These are phyloP conservation scores for Scaptomyza caliginosa DNA, from an alignment of 2,888 invertebrate genomes.

Conservation along the genomic window DNA sequence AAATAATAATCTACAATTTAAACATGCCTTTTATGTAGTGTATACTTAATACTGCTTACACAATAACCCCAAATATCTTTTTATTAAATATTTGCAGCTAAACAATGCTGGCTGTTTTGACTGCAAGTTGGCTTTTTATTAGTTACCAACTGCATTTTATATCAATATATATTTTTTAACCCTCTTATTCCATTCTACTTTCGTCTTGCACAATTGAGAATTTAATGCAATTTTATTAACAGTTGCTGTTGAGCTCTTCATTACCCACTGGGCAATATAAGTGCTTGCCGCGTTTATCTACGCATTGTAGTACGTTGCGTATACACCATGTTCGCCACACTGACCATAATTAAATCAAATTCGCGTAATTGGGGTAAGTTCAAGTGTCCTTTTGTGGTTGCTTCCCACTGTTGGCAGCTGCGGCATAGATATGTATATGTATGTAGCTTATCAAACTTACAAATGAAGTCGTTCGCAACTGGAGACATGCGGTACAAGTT, in stretches of 20 bases:
- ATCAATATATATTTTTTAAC: constrained; percentile 15
- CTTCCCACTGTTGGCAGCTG: not conserved
- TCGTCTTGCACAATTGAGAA: constrained; percentile 26
- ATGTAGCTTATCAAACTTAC: constrained; percentile 45
- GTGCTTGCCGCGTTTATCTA: constrained; percentile 1
- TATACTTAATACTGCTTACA: not conserved
- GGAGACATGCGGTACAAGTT: constrained; percentile 62
- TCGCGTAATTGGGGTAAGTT: constrained; percentile 59
- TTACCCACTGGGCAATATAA: constrained; percentile 8
- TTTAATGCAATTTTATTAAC: constrained; percentile 54
- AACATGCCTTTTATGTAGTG: not conserved
- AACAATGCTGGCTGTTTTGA: not conserved
- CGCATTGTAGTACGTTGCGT: constrained; percentile 39
- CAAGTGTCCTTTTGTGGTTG: constrained; percentile 21
- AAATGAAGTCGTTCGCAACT: constrained; percentile 59
- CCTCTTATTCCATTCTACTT: constrained; percentile 9
- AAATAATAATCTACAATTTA: not conserved
- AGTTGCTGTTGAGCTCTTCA: constrained; percentile 20
- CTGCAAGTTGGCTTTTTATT: constrained; percentile 52
- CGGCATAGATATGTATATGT: not conserved
- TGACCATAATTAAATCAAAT: constrained; percentile 50
- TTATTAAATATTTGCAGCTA: constrained; percentile 3
- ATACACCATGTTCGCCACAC: constrained; percentile 40
- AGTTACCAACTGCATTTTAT: constrained; percentile 18
- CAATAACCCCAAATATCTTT: not conserved